phyloP scores from a whole-genome alignment of 1,140 invertebrate genomes.

The Heliothis subflexa region DNA sequence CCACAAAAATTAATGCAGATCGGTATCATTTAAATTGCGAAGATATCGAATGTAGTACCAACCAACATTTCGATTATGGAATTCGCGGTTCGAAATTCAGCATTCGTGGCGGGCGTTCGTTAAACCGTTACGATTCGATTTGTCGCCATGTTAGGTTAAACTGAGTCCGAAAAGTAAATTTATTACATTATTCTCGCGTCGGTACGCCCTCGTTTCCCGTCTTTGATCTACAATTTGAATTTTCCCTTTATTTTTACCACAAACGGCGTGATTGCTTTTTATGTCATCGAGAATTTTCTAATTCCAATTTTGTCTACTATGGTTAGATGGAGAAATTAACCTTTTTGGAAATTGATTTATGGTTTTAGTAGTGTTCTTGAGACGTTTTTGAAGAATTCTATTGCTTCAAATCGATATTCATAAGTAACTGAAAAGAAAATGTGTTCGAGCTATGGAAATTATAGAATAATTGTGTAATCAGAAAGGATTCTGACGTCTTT shows the following conservation, averaged over 20 bases:
- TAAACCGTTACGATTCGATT: constrained; percentile 71
- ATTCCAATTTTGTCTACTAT: constrained; percentile 23
- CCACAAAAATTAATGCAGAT: not conserved
- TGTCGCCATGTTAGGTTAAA: constrained; percentile 63
- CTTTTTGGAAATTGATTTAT: constrained; percentile 36
- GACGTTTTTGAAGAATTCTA: not conserved
- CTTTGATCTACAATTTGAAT: constrained; percentile 63
- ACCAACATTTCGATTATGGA: too few species aligned
- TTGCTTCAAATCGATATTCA: not conserved
- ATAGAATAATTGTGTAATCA: too few species aligned
- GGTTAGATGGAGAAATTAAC: constrained; percentile 43
- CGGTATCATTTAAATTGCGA: constrained; percentile 31
- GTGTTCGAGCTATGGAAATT: too few species aligned
- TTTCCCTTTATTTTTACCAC: constrained; percentile 38
- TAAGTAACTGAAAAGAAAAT: too few species aligned
- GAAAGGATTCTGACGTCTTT: too few species aligned
- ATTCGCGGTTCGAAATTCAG: constrained; percentile 62
- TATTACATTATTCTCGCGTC: constrained; percentile 68
- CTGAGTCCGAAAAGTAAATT: constrained; percentile 59
- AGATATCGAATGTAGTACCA: constrained; percentile 63
- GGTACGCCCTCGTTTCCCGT: constrained; percentile 54
- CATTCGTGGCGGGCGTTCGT: constrained; percentile 50
- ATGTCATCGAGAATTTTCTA: constrained; percentile 51
- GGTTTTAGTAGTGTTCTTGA: constrained; percentile 10
- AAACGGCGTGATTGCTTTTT: constrained; percentile 54